Base-by-base conservation (phyloP, 2,888 invertebrate species). In the Hesperia comma region DNA sequence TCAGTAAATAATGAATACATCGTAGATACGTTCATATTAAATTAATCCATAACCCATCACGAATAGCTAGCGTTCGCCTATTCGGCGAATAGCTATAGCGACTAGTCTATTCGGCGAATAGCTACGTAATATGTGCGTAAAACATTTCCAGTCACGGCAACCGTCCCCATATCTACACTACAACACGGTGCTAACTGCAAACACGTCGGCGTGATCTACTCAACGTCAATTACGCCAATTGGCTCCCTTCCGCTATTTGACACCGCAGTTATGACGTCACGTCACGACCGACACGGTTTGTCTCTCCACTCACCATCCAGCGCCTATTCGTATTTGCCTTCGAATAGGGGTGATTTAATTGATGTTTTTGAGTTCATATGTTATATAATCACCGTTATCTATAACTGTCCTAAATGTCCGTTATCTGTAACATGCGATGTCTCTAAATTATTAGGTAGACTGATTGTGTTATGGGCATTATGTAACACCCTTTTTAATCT, bases 161-260 rank as follows among this genome's bases (percentile, higher is more conserved):
- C 10, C 19, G 5, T 8, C 17, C 7, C 12, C 49, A 49, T 12
- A 19, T 49, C 49, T 19, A 33, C 7, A 33, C 33, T 10, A 49
- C 19, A 49, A 49, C 49, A 17, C 15, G 10, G 49, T 19, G 49
- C 49, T 19, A 49, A 33, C 60, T 46, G 60, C 61, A 68, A 67
- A 61, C 63, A 61, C 55, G 68, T 70, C 58, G 60, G 40, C 58
- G 61, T 68, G 69, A 75, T 73, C 71, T 72, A 70, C 69, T 76
- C 72, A 70, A 69, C 61, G 70, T 62, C 73, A 69, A 75, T 74
- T 74, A 74, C 70, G 64, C 68, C 70, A 71, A 70, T 70, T 68
- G 71, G 60, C 54, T 64, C 67, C 68, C 63, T 51, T 57, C 72
- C 69, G 63, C 66, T 68, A 55, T 63, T 70, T 73, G 71, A 70